Conservation (phyloP, 2,888 invertebrate species). For the Phaedon cochleariae region DNA sequence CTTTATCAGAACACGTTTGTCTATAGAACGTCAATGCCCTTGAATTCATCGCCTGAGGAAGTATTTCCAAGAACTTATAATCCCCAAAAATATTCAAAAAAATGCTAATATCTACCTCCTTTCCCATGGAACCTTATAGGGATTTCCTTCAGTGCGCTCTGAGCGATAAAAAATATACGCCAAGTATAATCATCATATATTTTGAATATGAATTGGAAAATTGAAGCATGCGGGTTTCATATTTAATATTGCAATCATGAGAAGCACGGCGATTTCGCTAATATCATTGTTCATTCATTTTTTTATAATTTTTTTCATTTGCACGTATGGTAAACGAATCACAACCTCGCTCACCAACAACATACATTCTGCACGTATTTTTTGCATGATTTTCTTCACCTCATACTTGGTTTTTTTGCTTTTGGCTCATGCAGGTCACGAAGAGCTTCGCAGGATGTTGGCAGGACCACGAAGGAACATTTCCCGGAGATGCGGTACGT, state of each 20-base stretch:
- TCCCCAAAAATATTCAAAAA: too few relatives aligned
- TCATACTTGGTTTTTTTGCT: slow-evolving; percentile 50
- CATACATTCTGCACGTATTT: slow-evolving; percentile 29
- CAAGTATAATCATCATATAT: too few relatives aligned
- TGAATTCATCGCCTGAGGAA: too few relatives aligned
- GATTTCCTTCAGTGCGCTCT: too few relatives aligned
- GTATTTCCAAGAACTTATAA: too few relatives aligned
- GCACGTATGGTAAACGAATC: slow-evolving; percentile 10
- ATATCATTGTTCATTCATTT: not conserved
- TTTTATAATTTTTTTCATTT: not conserved
- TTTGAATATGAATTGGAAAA: too few relatives aligned
- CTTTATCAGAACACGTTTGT: too few relatives aligned
- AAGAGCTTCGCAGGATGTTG: slow-evolving; percentile 84
- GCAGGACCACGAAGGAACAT: slow-evolving; percentile 64
- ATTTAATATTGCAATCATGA: not conserved
- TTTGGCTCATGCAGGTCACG: slow-evolving; percentile 79
- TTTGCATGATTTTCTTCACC: slow-evolving; percentile 48
- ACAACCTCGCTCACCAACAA: slow-evolving; percentile 21
- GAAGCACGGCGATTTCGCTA: not conserved
- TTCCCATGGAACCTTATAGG: too few relatives aligned
- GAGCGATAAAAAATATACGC: too few relatives aligned
- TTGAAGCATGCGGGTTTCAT: not conserved
- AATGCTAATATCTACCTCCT: too few relatives aligned
- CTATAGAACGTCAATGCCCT: too few relatives aligned
- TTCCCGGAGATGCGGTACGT: slow-evolving; percentile 58